Percentiles rank a stretch among this genome's conserved stretches.
Evolutionary conservation across 1,140 invertebrate species (phyloP).

Genomic region (Diabrotica virgifera): DNA sequence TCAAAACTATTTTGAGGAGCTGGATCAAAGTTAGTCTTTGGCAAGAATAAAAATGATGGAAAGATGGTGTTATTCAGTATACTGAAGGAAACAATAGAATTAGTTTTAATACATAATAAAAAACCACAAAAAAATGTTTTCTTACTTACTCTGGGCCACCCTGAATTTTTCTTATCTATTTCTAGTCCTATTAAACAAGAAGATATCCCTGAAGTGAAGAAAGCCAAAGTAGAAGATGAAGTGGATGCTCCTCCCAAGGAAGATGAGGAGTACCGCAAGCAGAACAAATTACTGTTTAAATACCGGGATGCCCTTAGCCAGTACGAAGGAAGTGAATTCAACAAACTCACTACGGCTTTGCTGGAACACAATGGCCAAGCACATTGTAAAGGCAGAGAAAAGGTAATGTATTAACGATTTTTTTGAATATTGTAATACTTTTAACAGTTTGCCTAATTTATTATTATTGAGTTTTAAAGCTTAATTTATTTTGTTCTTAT

Average conservation of each 20-base stretch:
- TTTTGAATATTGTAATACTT: too few relatives aligned
- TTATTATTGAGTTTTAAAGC: too few relatives aligned
- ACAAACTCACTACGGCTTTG: conserved; percentile 47
- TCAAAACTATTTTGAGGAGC: too few relatives aligned
- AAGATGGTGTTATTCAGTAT: too few relatives aligned
- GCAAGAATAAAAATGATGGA: too few relatives aligned
- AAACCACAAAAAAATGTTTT: too few relatives aligned
- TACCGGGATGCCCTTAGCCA: conserved; percentile 55
- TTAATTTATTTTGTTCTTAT: too few relatives aligned
- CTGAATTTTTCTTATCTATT: neutral
- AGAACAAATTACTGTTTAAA: conserved; percentile 78
- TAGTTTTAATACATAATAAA: too few relatives aligned
- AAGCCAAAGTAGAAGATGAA: conserved; percentile 61
- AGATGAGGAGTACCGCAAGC: conserved; percentile 59
- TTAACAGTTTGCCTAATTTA: too few relatives aligned
- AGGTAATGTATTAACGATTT: conserved; percentile 48
- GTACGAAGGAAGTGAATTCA: conserved; percentile 60
- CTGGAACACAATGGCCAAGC: conserved; percentile 72
- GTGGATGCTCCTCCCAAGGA: conserved; percentile 50
- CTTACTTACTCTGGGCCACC: too few relatives aligned
- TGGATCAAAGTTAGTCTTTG: too few relatives aligned
- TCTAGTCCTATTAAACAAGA: conserved; percentile 56
- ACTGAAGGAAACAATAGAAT: too few relatives aligned
- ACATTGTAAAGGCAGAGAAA: conserved; percentile 60
- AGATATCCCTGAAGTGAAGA: conserved; percentile 61